These are phyloP conservation scores for Sebastes steindachneri DNA, from an alignment of 2,797 vertebrate genomes.

Conservation along the genomic window DNA sequence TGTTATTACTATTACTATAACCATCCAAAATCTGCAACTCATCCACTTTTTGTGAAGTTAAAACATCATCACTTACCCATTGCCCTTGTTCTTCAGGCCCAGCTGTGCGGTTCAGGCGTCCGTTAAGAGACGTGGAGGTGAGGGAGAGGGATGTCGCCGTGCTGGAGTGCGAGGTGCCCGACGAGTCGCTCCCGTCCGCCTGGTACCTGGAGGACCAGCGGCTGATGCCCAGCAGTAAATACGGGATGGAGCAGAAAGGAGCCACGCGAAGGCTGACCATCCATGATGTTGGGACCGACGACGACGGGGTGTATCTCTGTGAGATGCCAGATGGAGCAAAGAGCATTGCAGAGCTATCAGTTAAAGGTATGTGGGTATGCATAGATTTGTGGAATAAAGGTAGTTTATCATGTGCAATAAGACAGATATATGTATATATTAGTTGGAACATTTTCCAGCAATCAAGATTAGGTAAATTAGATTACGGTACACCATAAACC, in stretches of 20 bases:
- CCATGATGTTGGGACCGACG: slow-evolving; percentile 87
- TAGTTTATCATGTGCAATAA: background rate
- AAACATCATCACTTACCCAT: background rate
- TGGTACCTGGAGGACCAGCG: slow-evolving; percentile 96
- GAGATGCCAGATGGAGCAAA: slow-evolving; percentile 94
- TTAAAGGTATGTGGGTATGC: slow-evolving; percentile 85
- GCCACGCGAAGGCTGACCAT: slow-evolving; percentile 89
- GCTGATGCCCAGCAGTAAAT: slow-evolving; percentile 90
- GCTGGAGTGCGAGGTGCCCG: slow-evolving; percentile 93
- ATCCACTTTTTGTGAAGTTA: background rate
- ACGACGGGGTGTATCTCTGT: slow-evolving; percentile 95
- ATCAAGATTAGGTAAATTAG: background rate
- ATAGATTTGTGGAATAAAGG: background rate
- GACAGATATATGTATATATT: background rate
- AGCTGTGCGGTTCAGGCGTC: slow-evolving; percentile 86
- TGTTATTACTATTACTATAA: background rate
- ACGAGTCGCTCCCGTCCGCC: slow-evolving; percentile 86
- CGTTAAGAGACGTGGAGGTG: slow-evolving; percentile 89
- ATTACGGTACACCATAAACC: too few species aligned
- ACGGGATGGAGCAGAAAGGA: slow-evolving; percentile 92
- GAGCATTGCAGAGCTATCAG: slow-evolving; percentile 92
- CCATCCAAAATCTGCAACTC: background rate
- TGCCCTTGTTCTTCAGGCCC: slow-evolving; percentile 79
- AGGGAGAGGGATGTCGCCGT: slow-evolving; percentile 88
- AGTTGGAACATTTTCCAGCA: background rate